Conservation (phyloP, 2,888 invertebrate genomes). For the Conus canariensis region DNA sequence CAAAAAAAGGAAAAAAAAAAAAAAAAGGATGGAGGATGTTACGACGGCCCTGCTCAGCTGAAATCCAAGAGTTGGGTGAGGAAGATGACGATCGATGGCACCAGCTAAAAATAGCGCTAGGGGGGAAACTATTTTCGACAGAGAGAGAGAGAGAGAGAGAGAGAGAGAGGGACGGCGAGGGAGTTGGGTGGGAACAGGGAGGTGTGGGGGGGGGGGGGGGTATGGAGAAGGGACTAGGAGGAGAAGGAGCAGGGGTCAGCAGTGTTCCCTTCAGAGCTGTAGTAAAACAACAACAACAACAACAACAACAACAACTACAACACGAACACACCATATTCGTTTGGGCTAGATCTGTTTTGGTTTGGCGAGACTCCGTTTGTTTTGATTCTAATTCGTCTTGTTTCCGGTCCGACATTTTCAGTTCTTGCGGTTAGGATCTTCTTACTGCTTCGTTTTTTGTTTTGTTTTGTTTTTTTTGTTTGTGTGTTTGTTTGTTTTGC, state of each 20-base stretch:
- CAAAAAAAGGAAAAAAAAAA: neutral
- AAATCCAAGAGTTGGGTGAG: neutral
- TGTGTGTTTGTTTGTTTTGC: neutral
- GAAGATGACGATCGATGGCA: neutral
- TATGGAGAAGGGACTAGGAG: too few species aligned
- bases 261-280: too few species aligned
- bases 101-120: neutral
- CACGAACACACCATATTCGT: neutral
- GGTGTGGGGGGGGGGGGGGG: too few species aligned
- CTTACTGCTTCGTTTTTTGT: neutral
- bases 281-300: too few species aligned
- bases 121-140: neutral
- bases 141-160: slow-evolving; percentile 10
- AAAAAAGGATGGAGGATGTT: neutral
- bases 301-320: too few species aligned
- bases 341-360: neutral
- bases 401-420: neutral
- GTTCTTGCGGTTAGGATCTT: neutral
- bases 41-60: neutral
- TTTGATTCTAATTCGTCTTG: neutral
- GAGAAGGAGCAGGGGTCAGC: neutral
- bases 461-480: neutral
- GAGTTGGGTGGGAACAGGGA: too few species aligned
- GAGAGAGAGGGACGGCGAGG: neutral
- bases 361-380: too few species aligned